phyloP scores from a whole-genome alignment of 2,113 vertebrate species.

The Calidris pygmaea region DNA sequence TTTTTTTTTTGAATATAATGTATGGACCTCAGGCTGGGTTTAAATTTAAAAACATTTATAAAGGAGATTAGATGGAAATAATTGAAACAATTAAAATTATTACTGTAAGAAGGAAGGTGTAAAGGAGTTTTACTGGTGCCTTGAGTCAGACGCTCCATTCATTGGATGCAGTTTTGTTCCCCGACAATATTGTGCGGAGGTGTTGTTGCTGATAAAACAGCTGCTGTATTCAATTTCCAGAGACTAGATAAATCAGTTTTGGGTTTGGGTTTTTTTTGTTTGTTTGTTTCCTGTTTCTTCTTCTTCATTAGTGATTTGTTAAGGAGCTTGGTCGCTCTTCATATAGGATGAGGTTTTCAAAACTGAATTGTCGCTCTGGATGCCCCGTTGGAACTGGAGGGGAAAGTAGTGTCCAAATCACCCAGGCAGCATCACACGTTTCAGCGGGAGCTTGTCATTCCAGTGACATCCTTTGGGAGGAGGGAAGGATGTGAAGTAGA shows the following conservation, averaged over 20 bases:
- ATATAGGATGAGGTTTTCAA: background rate
- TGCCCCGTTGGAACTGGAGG: background rate
- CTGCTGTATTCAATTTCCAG: background rate
- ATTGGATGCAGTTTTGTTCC: background rate
- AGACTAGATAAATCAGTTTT: conserved; percentile 10
- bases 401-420: background rate
- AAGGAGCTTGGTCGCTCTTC: background rate
- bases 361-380: background rate
- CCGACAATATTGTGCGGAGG: background rate
- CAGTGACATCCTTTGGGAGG: background rate
- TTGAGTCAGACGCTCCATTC: background rate
- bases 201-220: conserved; percentile 50
- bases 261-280: background rate
- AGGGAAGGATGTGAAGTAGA: background rate
- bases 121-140: conserved; percentile 6
- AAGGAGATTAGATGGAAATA: conserved; percentile 57
- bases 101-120: background rate
- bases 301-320: background rate
- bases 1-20: background rate
- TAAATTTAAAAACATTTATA: conserved; percentile 54
- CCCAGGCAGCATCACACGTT: accelerated
- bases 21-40: conserved; percentile 8
- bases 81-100: conserved; percentile 59
- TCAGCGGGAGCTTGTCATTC: background rate
- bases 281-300: background rate